These are phyloP conservation scores for Conus betulinus DNA, from an alignment of 1,140 invertebrate species.

Conservation along the genomic window DNA sequence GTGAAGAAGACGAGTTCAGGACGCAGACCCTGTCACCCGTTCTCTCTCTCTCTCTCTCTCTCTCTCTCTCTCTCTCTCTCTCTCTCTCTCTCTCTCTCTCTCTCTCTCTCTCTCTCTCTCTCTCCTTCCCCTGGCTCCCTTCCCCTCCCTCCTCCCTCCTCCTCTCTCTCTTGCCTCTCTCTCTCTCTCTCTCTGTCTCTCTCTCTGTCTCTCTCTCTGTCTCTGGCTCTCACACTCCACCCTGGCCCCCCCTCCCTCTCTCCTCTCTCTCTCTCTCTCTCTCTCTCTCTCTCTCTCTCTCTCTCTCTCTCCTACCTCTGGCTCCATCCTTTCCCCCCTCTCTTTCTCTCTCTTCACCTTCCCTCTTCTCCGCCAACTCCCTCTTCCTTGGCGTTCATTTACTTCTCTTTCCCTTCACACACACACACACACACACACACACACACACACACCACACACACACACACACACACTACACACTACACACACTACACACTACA, in stretches of 20 bases:
- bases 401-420: too few species aligned
- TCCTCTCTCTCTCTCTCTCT: not conserved
- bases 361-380: not conserved
- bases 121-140: not conserved
- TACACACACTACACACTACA: too few species aligned
- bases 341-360: not conserved
- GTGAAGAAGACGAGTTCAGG: too few species aligned
- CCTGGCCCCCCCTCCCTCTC: not conserved
- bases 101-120: constrained; percentile 1
- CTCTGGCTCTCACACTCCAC: not conserved
- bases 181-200: not conserved
- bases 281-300: not conserved
- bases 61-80: constrained; percentile 13
- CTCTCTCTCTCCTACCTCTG: not conserved
- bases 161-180: not conserved
- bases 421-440: too few species aligned
- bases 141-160: too few species aligned
- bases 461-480: too few species aligned
- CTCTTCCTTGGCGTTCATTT: too few species aligned
- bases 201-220: not conserved
- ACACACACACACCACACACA: too few species aligned
- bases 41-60: not conserved
- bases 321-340: not conserved
- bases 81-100: constrained; percentile 8
- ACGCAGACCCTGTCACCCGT: not conserved